Evolutionary conservation across 2,797 vertebrate genomes (phyloP).

Genomic region (Enteromius unitaeniatus): DNA sequence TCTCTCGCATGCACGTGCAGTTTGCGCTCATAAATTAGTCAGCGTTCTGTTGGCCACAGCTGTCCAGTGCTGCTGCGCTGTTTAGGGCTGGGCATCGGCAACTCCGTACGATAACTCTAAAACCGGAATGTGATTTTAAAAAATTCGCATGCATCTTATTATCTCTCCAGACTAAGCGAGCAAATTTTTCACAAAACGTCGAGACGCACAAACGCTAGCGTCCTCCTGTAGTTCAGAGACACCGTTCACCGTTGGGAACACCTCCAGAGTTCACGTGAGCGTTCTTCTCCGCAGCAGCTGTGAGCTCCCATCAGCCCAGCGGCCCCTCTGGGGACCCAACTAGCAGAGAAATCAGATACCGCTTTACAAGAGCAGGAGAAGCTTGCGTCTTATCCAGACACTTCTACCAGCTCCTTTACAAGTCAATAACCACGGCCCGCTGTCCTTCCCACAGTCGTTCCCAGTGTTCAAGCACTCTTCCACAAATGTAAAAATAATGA

Average conservation of each 20-base stretch:
- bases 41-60: conserved; percentile 71
- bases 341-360: conserved; percentile 88
- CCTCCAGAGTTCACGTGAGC: conserved; percentile 80
- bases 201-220: neutral
- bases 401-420: conserved; percentile 80
- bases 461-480: conserved; percentile 46
- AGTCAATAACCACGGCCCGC: conserved; percentile 76
- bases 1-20: conserved; percentile 79
- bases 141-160: neutral
- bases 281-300: conserved; percentile 81
- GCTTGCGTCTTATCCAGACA: conserved; percentile 80
- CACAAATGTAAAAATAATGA: conserved; percentile 71
- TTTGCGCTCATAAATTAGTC: conserved; percentile 99
- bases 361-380: conserved; percentile 78
- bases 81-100: neutral
- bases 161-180: neutral
- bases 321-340: conserved; percentile 87
- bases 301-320: conserved; percentile 81
- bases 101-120: neutral
- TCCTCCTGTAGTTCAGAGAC: neutral
- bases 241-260: conserved; percentile 71
- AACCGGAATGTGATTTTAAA: neutral
- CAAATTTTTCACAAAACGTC: neutral
- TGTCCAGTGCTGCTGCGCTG: conserved; percentile 1
- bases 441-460: conserved; percentile 76